Base-by-base conservation (phyloP, 2,888 invertebrate species). In the Junonia oenone region DNA sequence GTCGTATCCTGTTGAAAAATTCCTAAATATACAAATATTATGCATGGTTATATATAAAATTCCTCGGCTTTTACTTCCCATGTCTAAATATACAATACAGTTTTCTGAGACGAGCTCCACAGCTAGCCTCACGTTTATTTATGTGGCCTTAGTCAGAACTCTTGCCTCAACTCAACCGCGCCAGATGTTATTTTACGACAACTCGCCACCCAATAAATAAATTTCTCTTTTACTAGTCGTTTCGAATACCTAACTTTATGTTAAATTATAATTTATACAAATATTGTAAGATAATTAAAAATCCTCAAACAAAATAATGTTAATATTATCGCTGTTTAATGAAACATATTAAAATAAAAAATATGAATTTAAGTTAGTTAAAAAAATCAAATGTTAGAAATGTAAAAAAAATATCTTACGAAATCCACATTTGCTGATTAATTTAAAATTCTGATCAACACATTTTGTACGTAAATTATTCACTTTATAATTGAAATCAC, bases 181-280 rank as follows among this genome's bases (percentile, higher is more conserved):
- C 86, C 87, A 89, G 84, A 88, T 88, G 88, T 83, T 85, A 78
- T 78, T 84, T 86, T 83, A 87, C 81, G 84, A 84, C 83, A 78
- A 75, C 78, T 78, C 71, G 69, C 77, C 77, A 73, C 73, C 70
- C 74, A 79, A 81, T 77, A 81, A 84, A 82, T 78, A 76, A 74
- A 59, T 52, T 56, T 49, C 48, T 51, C 58, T 48, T 60, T 56
- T 52, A 55, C 50, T 56, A 48, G 26, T 27, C 45, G 11, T 13
- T 45, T 13, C 9, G 5, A 45, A 27, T 27, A 27, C n/a, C 27
- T 2, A 45, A 22, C 5, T 5, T 40, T 40, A 14, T 13, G 9
- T 29, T 29, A 22, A 33, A 40, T 19, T 40, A 19, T 19, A 11
- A 40, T 1, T n/a, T n/a, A 1, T 38, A 19, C 15, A 19, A 19